Evolutionary conservation across 2,113 vertebrate species (phyloP), one percentile per base, ranked within the genome.

Genomic region (Danionella cerebrum): DNA sequence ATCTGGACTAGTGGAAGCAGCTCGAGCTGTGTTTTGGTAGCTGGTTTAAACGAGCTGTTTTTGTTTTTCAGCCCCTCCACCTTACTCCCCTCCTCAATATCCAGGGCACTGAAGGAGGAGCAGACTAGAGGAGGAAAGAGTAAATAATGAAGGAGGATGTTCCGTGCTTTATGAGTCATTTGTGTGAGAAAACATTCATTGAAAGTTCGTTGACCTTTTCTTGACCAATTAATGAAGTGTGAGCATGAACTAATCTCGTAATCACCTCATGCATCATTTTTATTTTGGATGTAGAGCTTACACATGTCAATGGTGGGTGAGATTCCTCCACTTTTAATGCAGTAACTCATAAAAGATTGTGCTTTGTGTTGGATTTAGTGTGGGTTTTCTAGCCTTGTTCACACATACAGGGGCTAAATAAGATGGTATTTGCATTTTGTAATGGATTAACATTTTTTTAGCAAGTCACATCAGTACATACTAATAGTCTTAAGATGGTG

Each of bases 61-160:
- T n/a, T n/a, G n/a, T n/a, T 65, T 88, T 85, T 29, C 82, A 90
- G 88, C 85, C 36, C 88, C 88, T 44, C 87, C 88, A 7, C 87
- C 87, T 4, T 90, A 89, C 69, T 85, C 88, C 27, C 87, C 88
- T 35, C 85, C 85, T 42, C 87, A 89, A 70, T 88, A 89, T 76
- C 84, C 86, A 18, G 85, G 86, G 45, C 85, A 82, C 54, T 88
- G 83, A 89, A 69, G 76, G 36, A 62, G 50, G 70, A 9, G 48
- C 6, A 35, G 2, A 1, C 44, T 19, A 14, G 39, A 35, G 19
- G 4, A 45, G 45, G 45, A 39, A 12, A 68, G 41, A 9, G 29
- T 45, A 58, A 25, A 82, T 79, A 75, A 69, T 75, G 69, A 55
- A 67, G 55, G 29, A n/a, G 57, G 71, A 73, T 69, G 72, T 55